Evolutionary conservation across 1,140 invertebrate species (phyloP).

Genomic region (Lucilia sericata): DNA sequence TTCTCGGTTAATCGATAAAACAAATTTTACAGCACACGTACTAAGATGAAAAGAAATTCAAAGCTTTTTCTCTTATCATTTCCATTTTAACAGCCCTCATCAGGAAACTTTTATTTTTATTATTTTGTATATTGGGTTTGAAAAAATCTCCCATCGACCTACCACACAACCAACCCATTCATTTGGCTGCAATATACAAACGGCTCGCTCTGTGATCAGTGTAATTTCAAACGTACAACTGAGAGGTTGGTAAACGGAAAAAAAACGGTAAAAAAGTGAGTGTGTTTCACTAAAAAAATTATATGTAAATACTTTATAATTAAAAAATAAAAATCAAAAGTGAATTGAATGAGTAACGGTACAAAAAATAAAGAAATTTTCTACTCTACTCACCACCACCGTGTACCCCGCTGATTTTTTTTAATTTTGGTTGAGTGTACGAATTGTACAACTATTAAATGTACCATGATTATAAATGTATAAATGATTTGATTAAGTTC

Average conservation of each 20-base stretch:
- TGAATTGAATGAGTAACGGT: not conserved
- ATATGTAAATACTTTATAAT: not conserved
- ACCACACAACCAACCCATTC: not conserved
- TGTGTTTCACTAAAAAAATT: not conserved
- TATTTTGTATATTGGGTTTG: not conserved
- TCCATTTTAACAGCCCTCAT: not conserved
- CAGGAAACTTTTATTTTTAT: not conserved
- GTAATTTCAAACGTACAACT: not conserved
- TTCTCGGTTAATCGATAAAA: no score
- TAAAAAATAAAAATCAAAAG: not conserved
- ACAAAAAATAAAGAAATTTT: not conserved
- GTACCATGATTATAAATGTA: not conserved
- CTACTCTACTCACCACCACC: not conserved
- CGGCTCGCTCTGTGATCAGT: slow-evolving; percentile 16
- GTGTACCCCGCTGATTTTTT: not conserved
- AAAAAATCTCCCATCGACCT: not conserved
- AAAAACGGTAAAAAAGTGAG: not conserved
- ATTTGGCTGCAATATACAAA: not conserved
- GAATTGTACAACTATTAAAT: not conserved
- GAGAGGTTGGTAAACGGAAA: slow-evolving; percentile 1
- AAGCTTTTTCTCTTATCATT: not conserved
- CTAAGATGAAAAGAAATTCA: not conserved
- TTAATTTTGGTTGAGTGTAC: not conserved
- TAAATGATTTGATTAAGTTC: not conserved
- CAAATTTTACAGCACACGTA: no score